A percentile compares a stretch with the other conserved stretches of the same genome.
phyloP scores from a whole-genome alignment of 2,113 vertebrate genomes.

The Tautogolabrus adspersus region DNA sequence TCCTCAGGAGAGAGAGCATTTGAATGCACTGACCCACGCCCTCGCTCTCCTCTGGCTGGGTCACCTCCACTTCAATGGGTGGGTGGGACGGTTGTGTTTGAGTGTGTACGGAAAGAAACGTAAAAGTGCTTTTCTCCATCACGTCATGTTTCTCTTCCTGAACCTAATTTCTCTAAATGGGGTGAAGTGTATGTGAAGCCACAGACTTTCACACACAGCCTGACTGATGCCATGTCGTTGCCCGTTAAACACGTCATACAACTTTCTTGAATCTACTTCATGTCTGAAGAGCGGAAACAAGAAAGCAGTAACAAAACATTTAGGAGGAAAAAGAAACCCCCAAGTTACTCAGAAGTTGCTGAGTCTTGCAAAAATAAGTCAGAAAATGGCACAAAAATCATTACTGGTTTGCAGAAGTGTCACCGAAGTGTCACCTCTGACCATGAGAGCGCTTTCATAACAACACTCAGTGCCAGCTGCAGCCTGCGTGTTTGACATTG shows the following conservation, averaged over 20 bases:
- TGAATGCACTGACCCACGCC: slow-evolving; percentile 38
- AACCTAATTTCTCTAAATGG: slow-evolving; percentile 27
- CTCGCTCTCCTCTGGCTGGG: not conserved
- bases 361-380: not conserved
- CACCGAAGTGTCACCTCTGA: not conserved
- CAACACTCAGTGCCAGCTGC: not conserved
- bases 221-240: too few species aligned
- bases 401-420: not conserved
- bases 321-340: not conserved
- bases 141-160: slow-evolving; percentile 31
- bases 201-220: too few species aligned
- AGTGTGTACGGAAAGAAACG: slow-evolving; percentile 16
- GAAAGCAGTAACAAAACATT: not conserved
- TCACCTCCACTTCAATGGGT: slow-evolving; percentile 18
- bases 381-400: not conserved
- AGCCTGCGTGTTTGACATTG: not conserved
- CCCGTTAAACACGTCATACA: slow-evolving; percentile 11
- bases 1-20: slow-evolving; percentile 48
- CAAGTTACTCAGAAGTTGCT: not conserved
- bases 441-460: not conserved
- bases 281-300: not conserved
- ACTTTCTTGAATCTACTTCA: not conserved
- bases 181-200: not conserved
- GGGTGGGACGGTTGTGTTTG: not conserved
- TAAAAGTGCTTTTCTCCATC: not conserved